Conservation (phyloP, 2,888 invertebrate genomes). For the Diplolepis rosae region DNA sequence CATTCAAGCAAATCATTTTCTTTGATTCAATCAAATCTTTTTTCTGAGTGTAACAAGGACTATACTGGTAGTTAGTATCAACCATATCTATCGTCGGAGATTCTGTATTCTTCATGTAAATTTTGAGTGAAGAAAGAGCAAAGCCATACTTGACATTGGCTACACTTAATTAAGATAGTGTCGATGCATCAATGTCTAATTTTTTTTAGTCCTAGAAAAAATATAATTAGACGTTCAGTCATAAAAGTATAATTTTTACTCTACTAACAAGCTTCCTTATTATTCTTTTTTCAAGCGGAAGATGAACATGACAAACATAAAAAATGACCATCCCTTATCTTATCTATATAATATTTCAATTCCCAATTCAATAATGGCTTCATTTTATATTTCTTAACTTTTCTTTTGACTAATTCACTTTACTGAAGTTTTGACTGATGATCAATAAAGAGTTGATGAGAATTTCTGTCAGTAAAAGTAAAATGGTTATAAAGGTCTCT, state of each 20-base stretch:
- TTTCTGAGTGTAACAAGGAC: too few relatives aligned
- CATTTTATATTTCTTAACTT: too few relatives aligned
- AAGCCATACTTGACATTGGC: not conserved
- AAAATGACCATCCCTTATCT: not conserved
- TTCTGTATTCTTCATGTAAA: not conserved
- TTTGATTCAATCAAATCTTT: too few relatives aligned
- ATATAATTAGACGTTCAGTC: not conserved
- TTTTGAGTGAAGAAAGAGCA: not conserved
- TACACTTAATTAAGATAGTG: conserved; percentile 43
- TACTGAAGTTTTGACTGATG: too few relatives aligned
- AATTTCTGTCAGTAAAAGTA: too few relatives aligned
- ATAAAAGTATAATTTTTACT: not conserved
- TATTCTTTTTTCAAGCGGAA: not conserved
- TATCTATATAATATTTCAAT: too few relatives aligned
- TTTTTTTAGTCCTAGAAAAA: conserved; percentile 30
- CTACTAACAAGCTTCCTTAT: not conserved
- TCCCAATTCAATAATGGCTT: too few relatives aligned
- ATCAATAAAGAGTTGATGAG: too few relatives aligned
- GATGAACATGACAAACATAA: not conserved
- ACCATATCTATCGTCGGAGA: not conserved
- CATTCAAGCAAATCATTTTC: too few relatives aligned
- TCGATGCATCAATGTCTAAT: conserved; percentile 28
- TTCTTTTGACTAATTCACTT: too few relatives aligned
- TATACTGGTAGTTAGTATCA: not conserved
- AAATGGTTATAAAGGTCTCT: too few relatives aligned